Evolutionary conservation across 2,888 invertebrate genomes (phyloP), one percentile per base, ranked within the genome.

Genomic region (Sesia apiformis): DNA sequence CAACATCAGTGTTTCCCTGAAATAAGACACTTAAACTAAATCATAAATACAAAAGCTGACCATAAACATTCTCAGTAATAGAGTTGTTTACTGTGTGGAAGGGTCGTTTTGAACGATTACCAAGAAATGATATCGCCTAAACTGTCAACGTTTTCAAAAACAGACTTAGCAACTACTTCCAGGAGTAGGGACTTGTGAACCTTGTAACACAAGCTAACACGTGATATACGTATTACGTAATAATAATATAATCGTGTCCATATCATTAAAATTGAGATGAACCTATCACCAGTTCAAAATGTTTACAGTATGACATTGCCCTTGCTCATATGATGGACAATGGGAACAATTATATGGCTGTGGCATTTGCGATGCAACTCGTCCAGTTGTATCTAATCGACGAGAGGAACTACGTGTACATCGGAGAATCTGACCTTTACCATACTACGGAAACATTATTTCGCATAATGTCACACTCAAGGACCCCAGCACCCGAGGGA

Each of bases 311-410:
- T 69, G 98, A 98, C 81, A 78, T 94, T 54, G 93, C 95, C 52
- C 81, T 98, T 40, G 94, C 97, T 0, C 94, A 95, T 66, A 92
- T 94, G 60, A 95, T 98, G 93, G 98, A 98, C 65, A 94, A 93
- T 73, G 97, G 96, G 1, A 93, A 92, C 72, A 94, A 94, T 78
- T 92, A 91, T 63, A 91, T 96, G 84, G 96, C 96, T 0, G 94
- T 97, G 0, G 93, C 93, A 4, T 97, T 98, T 76, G 96, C 97
- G n/a, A 98, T 97, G 93, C 97, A 97, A 68, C 88, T 98, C 38
- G 93, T 98, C 3, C 97, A 96, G 78, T 90, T 96, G 56, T 95
- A 97, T 72, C 90, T 97, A 38, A 92, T 97, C 52, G 97, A 93
- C 23, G 97, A 97, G 68, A 91, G 96, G 58, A 92, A 93, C 58